Evolutionary conservation across 92 coral and sea anemone genomes (phyloP), one percentile per base, ranked within the genome.

Genomic region (Parazoanthus darwini): DNA sequence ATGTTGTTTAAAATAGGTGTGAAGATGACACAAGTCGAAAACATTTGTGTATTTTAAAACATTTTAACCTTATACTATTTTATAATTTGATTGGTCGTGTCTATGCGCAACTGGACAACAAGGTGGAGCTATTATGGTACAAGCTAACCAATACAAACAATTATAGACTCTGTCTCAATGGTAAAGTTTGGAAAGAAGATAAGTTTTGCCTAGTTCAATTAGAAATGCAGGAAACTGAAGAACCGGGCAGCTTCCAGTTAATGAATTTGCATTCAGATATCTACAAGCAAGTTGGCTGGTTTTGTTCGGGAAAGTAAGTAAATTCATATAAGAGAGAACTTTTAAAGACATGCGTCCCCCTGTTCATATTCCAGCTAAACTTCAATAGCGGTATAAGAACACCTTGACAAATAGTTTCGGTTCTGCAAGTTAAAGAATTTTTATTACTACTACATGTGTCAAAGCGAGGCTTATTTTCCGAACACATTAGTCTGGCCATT

Each of bases 201-300:
- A 67, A 67, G 73, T 67, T 67, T 67, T 67, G 73, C 73, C 73
- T 67, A 67, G 73, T 67, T 67, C 1, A 67, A 6, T 1, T 67
- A 67, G 73, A 67, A 67, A 67, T 67, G 73, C 73, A 67, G 73
- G 73, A 67, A 67, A 67, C 73, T 67, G 73, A 67, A 67, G 73
- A 67, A 67, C 73, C 73, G 5, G 73, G 5, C 73, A 67, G 73
- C 73, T 67, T 67, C 73, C 73, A 67, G 73, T 67, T 67, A 67
- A 67, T 67, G 73, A 67, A 67, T 67, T 67, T 67, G 73, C 73
- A 67, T 67, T 67, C 73, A 67, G 73, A 67, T 67, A 67, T 67
- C 73, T 67, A 67, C 73, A 67, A 67, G 73, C 73, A 67, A 67
- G 73, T 67, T 67, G 73, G 73, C 73, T 1, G 73, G 73, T 67